These are phyloP conservation scores for Capreolus pygargus DNA, from an alignment of 2,113 vertebrate species.

Conservation along the genomic window DNA sequence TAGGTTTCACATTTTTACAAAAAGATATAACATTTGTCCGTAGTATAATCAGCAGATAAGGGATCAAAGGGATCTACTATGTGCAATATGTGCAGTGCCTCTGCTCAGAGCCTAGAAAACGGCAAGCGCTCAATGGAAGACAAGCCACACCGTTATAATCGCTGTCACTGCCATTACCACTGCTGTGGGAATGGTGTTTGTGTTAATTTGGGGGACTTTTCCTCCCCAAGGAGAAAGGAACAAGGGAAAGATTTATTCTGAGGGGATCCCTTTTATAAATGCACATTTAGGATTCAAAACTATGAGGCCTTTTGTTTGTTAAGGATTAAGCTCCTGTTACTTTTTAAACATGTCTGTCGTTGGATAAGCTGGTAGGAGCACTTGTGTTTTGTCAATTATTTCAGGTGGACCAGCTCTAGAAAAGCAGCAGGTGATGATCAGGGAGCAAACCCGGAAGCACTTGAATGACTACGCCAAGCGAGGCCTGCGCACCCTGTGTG, in stretches of 20 bases:
- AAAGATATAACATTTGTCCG: constrained; percentile 61
- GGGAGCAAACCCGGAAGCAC: constrained; percentile 88
- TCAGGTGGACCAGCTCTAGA: constrained; percentile 64
- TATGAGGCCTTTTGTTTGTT: background rate
- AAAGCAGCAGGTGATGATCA: constrained; percentile 74
- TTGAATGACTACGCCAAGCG: constrained; percentile 90
- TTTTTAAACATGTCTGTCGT: background rate
- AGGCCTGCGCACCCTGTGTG: constrained; percentile 94
- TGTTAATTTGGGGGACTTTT: background rate
- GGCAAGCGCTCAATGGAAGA: fast-evolving
- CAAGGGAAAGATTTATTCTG: background rate
- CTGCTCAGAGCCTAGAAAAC: background rate
- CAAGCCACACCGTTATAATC: fast-evolving
- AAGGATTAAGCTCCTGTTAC: background rate
- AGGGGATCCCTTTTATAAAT: background rate
- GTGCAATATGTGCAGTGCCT: background rate
- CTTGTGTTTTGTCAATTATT: constrained; percentile 20
- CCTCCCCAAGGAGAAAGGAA: background rate
- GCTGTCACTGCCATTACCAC: no score
- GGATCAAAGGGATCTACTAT: constrained; percentile 54
- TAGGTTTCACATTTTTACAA: constrained; percentile 69
- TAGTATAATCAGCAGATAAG: constrained; percentile 77
- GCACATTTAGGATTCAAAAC: background rate
- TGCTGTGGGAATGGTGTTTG: no score
- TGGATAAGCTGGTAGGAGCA: background rate